phyloP scores from a whole-genome alignment of 2,888 invertebrate genomes.

The Epinotia brunnichana region DNA sequence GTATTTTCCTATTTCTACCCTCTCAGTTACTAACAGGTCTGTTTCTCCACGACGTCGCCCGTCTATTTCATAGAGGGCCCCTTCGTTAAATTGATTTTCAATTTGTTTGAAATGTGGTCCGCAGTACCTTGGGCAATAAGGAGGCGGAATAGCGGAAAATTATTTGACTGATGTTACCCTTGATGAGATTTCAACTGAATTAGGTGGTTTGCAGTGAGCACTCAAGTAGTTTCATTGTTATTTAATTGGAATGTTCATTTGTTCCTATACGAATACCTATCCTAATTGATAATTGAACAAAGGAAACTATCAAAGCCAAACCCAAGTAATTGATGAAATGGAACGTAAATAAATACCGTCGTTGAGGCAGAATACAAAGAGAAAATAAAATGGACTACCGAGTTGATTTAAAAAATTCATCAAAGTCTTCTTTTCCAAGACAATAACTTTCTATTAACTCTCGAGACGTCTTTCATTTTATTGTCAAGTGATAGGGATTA shows the following conservation, averaged over 20 bases:
- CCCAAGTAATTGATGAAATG: conserved; percentile 20
- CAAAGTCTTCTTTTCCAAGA: conserved; percentile 60
- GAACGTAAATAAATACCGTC: conserved; percentile 21
- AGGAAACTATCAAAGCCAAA: conserved; percentile 26
- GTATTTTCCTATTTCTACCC: conserved; percentile 82
- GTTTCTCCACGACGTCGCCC: conserved; percentile 61
- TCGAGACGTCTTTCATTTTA: conserved; percentile 80
- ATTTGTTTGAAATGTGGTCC: conserved; percentile 82
- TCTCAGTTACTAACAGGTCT: conserved; percentile 59
- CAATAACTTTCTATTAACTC: conserved; percentile 80
- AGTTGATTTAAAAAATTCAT: conserved; percentile 58
- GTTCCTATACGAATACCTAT: neutral
- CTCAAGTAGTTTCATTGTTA: conserved; percentile 30
- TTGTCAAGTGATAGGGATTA: conserved; percentile 83
- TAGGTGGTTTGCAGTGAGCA: conserved; percentile 50
- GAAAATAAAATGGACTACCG: conserved; percentile 18
- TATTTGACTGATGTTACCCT: conserved; percentile 69
- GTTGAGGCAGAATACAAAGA: conserved; percentile 6
- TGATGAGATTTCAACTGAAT: conserved; percentile 73
- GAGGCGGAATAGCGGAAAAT: conserved; percentile 79
- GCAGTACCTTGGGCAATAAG: conserved; percentile 75
- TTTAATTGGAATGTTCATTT: conserved; percentile 32
- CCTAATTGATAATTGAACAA: conserved; percentile 10
- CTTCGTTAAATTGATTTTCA: conserved; percentile 81
- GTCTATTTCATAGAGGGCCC: conserved; percentile 66